Evolutionary conservation across 2,113 vertebrate species (phyloP).

Genomic region (Columba livia): DNA sequence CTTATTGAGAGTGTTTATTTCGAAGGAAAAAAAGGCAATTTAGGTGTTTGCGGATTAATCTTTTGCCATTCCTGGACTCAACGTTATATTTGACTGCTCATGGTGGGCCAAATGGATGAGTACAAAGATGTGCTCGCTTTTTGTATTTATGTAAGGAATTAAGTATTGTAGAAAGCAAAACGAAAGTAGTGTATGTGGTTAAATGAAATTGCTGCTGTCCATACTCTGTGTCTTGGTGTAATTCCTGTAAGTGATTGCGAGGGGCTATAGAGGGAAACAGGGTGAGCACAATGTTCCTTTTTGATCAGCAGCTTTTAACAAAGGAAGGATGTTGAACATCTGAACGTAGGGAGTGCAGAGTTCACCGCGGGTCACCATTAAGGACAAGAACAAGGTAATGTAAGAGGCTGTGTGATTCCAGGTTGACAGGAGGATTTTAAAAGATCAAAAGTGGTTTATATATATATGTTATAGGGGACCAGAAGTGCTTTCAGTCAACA

Average conservation of each 20-base stretch:
- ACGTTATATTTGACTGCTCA: background rate
- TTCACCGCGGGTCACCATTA: constrained; percentile 33
- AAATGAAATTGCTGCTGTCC: constrained; percentile 24
- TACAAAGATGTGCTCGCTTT: background rate
- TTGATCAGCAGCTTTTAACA: constrained; percentile 56
- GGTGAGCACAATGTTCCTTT: constrained; percentile 48
- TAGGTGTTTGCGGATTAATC: background rate
- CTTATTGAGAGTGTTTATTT: background rate
- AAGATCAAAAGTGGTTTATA: constrained; percentile 44
- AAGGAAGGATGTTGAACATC: constrained; percentile 35
- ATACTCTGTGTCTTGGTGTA: constrained; percentile 47
- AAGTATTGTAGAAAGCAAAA: constrained; percentile 11
- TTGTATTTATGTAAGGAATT: constrained; percentile 30
- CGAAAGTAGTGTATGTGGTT: constrained; percentile 6
- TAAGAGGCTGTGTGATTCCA: constrained; percentile 29
- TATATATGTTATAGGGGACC: constrained; percentile 24
- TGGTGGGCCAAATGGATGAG: background rate
- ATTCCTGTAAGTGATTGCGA: constrained; percentile 58
- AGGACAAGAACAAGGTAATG: constrained; percentile 56
- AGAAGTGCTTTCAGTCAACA: constrained; percentile 52
- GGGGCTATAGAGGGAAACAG: constrained; percentile 27
- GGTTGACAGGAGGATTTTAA: constrained; percentile 49
- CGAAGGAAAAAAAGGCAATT: background rate
- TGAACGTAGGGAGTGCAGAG: constrained; percentile 46
- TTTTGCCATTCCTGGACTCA: background rate